Evolutionary conservation across 2,797 vertebrate genomes (phyloP).

Genomic region (Esox masquinongy): DNA sequence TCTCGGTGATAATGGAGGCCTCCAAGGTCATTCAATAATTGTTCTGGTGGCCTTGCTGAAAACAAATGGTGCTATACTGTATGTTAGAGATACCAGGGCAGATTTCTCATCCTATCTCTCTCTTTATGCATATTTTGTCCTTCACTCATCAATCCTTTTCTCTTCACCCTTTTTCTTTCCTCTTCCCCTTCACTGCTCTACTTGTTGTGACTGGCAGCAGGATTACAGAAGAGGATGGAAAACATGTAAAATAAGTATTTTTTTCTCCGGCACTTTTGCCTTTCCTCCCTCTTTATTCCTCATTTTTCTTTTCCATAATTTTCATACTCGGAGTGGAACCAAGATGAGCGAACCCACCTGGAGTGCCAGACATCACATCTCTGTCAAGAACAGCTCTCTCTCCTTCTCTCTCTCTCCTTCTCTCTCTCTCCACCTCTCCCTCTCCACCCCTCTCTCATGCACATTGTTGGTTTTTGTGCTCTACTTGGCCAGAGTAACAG

Average conservation of each 20-base stretch:
- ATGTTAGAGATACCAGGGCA: too few relatives aligned
- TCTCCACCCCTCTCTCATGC: neutral
- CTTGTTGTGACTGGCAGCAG: slow-evolving; percentile 16
- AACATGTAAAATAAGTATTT: too few relatives aligned
- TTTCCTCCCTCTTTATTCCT: too few relatives aligned
- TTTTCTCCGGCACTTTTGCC: too few relatives aligned
- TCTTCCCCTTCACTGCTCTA: neutral
- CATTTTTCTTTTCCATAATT: too few relatives aligned
- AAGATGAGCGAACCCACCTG: slow-evolving; percentile 19
- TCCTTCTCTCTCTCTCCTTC: neutral
- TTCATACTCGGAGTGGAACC: too few relatives aligned
- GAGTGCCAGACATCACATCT: slow-evolving; percentile 28
- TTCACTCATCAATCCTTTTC: neutral
- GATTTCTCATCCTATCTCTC: neutral
- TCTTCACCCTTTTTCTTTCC: neutral
- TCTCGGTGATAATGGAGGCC: too few relatives aligned
- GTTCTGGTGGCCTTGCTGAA: too few relatives aligned
- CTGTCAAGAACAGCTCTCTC: slow-evolving; percentile 12
- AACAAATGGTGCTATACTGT: too few relatives aligned
- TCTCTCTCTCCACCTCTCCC: neutral
- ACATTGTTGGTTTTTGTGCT: slow-evolving; percentile 18
- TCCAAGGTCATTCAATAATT: too few relatives aligned
- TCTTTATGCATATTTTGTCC: neutral
- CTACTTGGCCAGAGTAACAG: neutral
- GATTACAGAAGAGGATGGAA: slow-evolving; percentile 6